phyloP scores from a whole-genome alignment of 2,797 vertebrate species.

The Rousettus madagascariensis region DNA sequence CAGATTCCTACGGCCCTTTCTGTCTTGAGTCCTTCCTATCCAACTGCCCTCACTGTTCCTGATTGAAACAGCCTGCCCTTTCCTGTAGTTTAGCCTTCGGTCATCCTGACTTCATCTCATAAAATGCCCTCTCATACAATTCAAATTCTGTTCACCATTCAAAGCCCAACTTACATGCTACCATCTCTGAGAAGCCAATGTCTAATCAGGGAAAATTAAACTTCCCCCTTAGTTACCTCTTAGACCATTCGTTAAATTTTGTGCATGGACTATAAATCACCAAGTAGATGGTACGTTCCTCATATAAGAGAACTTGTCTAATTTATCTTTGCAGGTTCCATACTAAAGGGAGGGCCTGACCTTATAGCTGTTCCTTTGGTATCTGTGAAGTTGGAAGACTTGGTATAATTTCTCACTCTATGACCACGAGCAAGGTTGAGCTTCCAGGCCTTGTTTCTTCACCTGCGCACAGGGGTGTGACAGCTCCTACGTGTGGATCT shows the following conservation, averaged over 20 bases:
- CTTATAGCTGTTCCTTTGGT: background rate
- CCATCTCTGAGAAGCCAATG: background rate
- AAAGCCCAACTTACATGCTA: background rate
- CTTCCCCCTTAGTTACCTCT: background rate
- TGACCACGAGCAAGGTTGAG: background rate
- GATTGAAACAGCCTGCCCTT: background rate
- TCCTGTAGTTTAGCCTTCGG: background rate
- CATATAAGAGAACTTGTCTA: background rate
- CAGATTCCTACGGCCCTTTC: background rate
- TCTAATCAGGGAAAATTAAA: background rate
- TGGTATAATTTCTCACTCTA: background rate
- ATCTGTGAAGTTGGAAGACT: background rate
- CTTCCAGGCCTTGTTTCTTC: background rate
- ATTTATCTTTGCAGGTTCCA: background rate
- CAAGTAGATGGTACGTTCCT: background rate
- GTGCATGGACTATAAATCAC: background rate
- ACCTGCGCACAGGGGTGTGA: background rate
- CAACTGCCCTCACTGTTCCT: background rate
- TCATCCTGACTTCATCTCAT: background rate
- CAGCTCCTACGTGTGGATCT: background rate
- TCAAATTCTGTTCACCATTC: background rate
- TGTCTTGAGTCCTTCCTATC: background rate
- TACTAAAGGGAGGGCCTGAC: background rate
- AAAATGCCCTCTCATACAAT: background rate
- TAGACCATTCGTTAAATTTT: background rate